A percentile compares a stretch with the other conserved stretches of the same genome.
phyloP scores from a whole-genome alignment of 2,113 vertebrate genomes.

The Baryphthengus martii region DNA sequence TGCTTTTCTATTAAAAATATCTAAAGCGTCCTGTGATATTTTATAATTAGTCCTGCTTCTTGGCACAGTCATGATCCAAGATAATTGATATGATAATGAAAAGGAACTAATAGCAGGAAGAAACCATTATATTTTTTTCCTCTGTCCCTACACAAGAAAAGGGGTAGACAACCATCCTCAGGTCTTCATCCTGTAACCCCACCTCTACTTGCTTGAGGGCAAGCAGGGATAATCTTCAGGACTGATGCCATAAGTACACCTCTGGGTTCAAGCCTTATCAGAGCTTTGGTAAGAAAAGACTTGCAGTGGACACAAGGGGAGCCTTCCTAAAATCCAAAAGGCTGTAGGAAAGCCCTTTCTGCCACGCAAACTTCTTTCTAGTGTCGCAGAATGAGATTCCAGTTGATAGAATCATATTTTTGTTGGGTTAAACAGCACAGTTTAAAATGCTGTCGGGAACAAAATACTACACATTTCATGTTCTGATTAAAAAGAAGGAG shows the following conservation, averaged over 20 bases:
- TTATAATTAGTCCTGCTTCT: neutral
- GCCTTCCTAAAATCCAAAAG: neutral
- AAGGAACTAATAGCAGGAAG: neutral
- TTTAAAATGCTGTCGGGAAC: neutral
- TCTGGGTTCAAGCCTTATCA: neutral
- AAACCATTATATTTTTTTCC: neutral
- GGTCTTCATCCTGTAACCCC: neutral
- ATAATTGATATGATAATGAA: neutral
- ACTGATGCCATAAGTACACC: neutral
- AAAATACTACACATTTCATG: neutral
- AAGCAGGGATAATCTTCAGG: neutral
- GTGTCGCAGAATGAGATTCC: neutral
- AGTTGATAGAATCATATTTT: neutral
- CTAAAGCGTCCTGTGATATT: neutral
- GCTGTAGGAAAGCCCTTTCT: neutral
- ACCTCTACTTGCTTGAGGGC: neutral
- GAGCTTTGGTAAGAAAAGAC: neutral
- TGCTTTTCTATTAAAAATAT: neutral
- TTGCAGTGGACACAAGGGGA: neutral
- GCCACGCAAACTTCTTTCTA: neutral
- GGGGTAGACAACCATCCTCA: neutral
- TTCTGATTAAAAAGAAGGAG: too few species aligned
- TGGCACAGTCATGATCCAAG: neutral
- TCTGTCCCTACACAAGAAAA: neutral
- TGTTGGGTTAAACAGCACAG: neutral